Evolutionary conservation across 2,113 vertebrate species (phyloP).

Genomic region (Columba livia): DNA sequence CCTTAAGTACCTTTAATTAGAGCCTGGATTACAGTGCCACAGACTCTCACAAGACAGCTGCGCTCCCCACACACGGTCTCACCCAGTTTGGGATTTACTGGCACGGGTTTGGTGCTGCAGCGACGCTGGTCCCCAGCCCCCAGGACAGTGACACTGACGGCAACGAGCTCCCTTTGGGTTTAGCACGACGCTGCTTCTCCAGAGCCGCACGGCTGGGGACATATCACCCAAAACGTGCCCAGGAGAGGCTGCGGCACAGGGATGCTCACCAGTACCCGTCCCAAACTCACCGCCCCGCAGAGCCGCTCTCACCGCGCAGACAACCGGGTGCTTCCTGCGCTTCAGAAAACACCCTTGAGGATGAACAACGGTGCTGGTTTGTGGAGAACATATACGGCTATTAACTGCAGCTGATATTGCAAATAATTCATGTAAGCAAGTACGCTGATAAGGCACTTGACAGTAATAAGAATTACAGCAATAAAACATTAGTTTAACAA

Average conservation of each 20-base stretch:
- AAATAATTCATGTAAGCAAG: background rate
- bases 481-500: background rate
- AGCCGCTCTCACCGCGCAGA: too few species aligned
- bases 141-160: fast-evolving
- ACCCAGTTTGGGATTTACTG: fast-evolving
- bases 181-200: background rate
- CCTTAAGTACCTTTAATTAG: background rate
- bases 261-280: background rate
- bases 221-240: fast-evolving
- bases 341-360: background rate
- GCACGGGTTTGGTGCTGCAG: background rate
- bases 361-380: background rate
- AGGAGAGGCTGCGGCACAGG: background rate
- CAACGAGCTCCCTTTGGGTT: background rate
- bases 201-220: background rate
- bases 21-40: background rate
- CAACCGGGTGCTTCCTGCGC: background rate
- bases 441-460: background rate
- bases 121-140: background rate
- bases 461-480: background rate
- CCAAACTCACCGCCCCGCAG: too few species aligned
- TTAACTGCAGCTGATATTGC: background rate
- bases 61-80: background rate
- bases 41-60: background rate
- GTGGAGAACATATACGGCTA: background rate